Conservation (phyloP, 1,140 invertebrate genomes). For the Polypedilum pembai region DNA sequence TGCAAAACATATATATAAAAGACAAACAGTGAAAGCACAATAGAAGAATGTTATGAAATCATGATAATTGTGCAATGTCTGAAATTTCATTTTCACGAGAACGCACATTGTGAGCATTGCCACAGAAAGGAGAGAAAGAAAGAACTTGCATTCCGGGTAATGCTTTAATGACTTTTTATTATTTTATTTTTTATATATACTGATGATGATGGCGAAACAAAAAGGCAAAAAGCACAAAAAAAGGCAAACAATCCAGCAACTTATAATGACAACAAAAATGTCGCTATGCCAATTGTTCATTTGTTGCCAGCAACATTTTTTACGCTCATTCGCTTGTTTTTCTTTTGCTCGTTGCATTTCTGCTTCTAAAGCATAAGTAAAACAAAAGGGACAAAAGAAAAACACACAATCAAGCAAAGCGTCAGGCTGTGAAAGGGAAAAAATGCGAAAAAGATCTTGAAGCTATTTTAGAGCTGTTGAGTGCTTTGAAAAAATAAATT, state of each 20-base stretch:
- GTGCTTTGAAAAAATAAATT: conserved; percentile 5
- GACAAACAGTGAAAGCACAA: background rate
- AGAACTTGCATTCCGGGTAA: background rate
- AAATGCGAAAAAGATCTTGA: conserved; percentile 5
- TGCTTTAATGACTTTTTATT: background rate
- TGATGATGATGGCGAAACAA: background rate
- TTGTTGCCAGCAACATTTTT: background rate
- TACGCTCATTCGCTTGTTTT: background rate
- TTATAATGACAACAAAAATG: conserved; percentile 11
- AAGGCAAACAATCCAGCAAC: background rate
- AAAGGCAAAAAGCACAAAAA: background rate
- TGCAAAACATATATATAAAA: background rate
- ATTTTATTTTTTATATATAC: conserved; percentile 20
- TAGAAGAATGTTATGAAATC: background rate
- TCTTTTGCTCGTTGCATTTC: background rate
- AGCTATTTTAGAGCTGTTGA: conserved; percentile 16
- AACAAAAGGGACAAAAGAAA: background rate
- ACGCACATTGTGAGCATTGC: background rate
- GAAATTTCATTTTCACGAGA: background rate
- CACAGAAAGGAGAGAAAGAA: background rate
- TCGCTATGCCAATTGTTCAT: conserved; percentile 10
- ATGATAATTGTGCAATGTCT: conserved; percentile 24
- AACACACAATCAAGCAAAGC: background rate
- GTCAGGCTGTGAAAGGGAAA: conserved; percentile 15
- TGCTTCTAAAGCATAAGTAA: background rate